Conservation (phyloP, 2,888 invertebrate genomes). For the Drosophila mimica region DNA sequence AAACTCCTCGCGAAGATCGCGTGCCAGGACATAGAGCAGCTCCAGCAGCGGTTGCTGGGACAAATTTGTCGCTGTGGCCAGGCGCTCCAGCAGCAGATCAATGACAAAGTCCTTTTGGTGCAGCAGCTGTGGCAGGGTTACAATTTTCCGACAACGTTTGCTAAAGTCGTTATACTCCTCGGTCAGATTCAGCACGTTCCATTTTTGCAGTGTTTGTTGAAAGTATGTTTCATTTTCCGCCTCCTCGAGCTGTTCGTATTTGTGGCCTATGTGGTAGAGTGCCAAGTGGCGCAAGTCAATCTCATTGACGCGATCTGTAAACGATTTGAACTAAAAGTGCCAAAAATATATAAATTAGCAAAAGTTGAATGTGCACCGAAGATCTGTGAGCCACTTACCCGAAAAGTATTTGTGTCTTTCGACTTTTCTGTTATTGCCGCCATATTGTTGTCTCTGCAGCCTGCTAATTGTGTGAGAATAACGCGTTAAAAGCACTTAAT, state of each 20-base stretch:
- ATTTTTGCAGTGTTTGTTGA: conserved; percentile 93
- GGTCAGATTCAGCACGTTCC: conserved; percentile 94
- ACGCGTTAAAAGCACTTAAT: neutral
- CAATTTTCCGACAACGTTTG: conserved; percentile 90
- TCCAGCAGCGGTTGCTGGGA: conserved; percentile 93
- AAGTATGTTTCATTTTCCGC: conserved; percentile 91
- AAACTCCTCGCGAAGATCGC: conserved; percentile 95
- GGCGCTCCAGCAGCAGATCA: conserved; percentile 89
- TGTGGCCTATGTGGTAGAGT: conserved; percentile 92
- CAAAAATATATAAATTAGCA: neutral
- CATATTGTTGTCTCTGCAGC: conserved; percentile 40
- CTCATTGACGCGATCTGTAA: conserved; percentile 93
- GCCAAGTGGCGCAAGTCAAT: conserved; percentile 93
- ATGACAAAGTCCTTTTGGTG: conserved; percentile 92
- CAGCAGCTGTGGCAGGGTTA: conserved; percentile 94
- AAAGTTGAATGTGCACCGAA: neutral
- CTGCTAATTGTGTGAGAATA: neutral
- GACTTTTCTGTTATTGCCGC: conserved; percentile 86
- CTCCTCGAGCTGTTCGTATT: conserved; percentile 88
- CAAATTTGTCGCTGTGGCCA: conserved; percentile 89
- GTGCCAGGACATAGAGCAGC: conserved; percentile 92
- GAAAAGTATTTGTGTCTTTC: conserved; percentile 91
- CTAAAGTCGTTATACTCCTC: conserved; percentile 92
- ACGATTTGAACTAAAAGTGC: conserved; percentile 91
- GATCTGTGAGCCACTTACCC: conserved; percentile 86